phyloP scores from a whole-genome alignment of 53 echinoderm and acorn worm genomes.

The Luidia sarsii region DNA sequence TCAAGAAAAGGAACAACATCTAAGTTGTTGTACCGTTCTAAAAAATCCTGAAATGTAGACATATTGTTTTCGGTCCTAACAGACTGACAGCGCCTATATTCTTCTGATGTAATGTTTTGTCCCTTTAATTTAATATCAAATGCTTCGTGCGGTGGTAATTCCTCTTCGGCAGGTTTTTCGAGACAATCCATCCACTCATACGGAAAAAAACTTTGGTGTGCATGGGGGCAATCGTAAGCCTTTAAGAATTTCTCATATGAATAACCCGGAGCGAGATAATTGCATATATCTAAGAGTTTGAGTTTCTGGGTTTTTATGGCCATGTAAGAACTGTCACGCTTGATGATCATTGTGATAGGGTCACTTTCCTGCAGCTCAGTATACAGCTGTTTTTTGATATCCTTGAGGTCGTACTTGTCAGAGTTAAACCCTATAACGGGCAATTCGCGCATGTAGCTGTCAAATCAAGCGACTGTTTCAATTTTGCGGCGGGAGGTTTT shows the following conservation, averaged over 20 bases:
- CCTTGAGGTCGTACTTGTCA: background rate
- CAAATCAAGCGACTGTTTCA: background rate
- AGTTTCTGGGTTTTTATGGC: background rate
- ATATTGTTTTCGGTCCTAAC: slow-evolving; percentile 42
- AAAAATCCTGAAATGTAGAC: slow-evolving; percentile 34
- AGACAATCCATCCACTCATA: slow-evolving; percentile 52
- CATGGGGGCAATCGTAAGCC: too few relatives aligned
- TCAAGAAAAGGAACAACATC: slow-evolving; percentile 31
- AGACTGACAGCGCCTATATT: slow-evolving; percentile 18
- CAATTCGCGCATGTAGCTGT: background rate
- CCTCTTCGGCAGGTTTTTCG: background rate
- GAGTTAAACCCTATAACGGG: background rate
- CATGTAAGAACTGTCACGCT: background rate
- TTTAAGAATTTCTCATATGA: too few relatives aligned
- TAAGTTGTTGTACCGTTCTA: slow-evolving; percentile 3
- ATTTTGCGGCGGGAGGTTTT: background rate
- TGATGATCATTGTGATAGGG: background rate
- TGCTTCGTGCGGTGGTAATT: slow-evolving; percentile 33
- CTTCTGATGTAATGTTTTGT: slow-evolving; percentile 12
- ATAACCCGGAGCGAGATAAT: too few relatives aligned
- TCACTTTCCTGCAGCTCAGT: background rate
- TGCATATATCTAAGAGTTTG: too few relatives aligned
- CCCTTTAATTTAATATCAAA: slow-evolving; percentile 32
- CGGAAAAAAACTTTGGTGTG: slow-evolving; percentile 14
- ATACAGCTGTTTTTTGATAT: background rate